Conservation (phyloP, 2,797 vertebrate genomes). For the Gallinago solitaria region DNA sequence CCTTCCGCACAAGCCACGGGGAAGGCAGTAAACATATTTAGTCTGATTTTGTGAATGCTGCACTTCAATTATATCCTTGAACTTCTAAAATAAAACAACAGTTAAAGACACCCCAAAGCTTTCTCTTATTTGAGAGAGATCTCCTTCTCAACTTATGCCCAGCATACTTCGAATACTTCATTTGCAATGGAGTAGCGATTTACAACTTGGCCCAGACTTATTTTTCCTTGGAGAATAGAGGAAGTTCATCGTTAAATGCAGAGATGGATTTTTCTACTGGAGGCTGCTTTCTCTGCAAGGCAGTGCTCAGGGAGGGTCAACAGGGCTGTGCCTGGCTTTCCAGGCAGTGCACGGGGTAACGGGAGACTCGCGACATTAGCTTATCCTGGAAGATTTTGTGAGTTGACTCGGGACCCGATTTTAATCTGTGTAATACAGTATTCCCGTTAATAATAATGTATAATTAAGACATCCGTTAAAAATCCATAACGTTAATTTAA, state of each 20-base stretch:
- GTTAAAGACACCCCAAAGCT: constrained; percentile 35
- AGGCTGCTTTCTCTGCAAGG: constrained; percentile 44
- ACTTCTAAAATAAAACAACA: constrained; percentile 3
- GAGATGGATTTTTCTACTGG: constrained; percentile 64
- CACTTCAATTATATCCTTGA: constrained; percentile 3
- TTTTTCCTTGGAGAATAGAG: constrained; percentile 66
- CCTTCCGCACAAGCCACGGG: constrained; percentile 18
- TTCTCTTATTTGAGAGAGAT: constrained; percentile 43
- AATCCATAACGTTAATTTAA: constrained; percentile 89
- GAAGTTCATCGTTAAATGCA: constrained; percentile 65
- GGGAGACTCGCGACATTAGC: constrained; percentile 52
- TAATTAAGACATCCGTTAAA: constrained; percentile 90
- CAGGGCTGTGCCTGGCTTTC: constrained; percentile 34
- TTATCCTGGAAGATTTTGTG: constrained; percentile 71
- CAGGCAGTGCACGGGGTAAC: constrained; percentile 52
- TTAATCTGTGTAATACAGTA: constrained; percentile 83
- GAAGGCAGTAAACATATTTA: background rate
- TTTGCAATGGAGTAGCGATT: constrained; percentile 55
- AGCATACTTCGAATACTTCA: constrained; percentile 51
- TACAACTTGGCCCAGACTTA: constrained; percentile 61
- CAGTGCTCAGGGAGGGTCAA: constrained; percentile 29
- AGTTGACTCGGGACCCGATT: constrained; percentile 77
- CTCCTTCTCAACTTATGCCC: constrained; percentile 41
- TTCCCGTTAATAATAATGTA: constrained; percentile 85
- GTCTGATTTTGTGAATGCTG: constrained; percentile 23